Evolutionary conservation across 1,140 invertebrate genomes (phyloP).

Genomic region (Leptonema lineaticorne): DNA sequence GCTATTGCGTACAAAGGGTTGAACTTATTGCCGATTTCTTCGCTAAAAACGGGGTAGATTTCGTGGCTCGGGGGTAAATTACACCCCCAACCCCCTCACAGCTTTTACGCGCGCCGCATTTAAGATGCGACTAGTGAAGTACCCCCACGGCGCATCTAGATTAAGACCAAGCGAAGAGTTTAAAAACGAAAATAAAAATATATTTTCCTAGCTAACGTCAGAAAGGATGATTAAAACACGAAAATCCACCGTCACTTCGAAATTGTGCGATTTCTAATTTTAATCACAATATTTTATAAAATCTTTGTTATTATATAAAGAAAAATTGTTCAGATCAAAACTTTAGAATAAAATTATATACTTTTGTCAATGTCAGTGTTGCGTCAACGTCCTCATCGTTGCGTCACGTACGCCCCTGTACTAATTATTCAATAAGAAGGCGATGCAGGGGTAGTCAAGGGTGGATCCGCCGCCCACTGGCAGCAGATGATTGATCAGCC

Average conservation of each 20-base stretch:
- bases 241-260: too few relatives aligned
- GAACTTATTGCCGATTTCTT: slow-evolving; percentile 41
- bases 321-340: too few relatives aligned
- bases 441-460: slow-evolving; percentile 16
- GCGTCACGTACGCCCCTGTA: slow-evolving; percentile 5
- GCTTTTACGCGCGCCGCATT: slow-evolving; percentile 39
- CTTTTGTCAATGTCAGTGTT: neutral
- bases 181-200: too few relatives aligned
- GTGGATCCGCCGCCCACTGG: slow-evolving; percentile 44
- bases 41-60: slow-evolving; percentile 16
- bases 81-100: slow-evolving; percentile 18
- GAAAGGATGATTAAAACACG: too few relatives aligned
- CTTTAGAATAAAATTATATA: too few relatives aligned
- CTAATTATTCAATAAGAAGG: slow-evolving; percentile 42
- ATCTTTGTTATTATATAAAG: too few relatives aligned
- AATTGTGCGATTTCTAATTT: too few relatives aligned
- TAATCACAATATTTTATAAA: too few relatives aligned
- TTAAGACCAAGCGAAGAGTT: neutral
- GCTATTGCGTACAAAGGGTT: slow-evolving; percentile 40
- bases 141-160: slow-evolving; percentile 5
- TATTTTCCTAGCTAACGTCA: too few relatives aligned
- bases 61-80: slow-evolving; percentile 10
- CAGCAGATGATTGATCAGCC: slow-evolving; percentile 62
- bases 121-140: slow-evolving; percentile 33
- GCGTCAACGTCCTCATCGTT: neutral